phyloP scores from a whole-genome alignment of 2,113 vertebrate genomes.

The Syngnathoides biaculeatus region DNA sequence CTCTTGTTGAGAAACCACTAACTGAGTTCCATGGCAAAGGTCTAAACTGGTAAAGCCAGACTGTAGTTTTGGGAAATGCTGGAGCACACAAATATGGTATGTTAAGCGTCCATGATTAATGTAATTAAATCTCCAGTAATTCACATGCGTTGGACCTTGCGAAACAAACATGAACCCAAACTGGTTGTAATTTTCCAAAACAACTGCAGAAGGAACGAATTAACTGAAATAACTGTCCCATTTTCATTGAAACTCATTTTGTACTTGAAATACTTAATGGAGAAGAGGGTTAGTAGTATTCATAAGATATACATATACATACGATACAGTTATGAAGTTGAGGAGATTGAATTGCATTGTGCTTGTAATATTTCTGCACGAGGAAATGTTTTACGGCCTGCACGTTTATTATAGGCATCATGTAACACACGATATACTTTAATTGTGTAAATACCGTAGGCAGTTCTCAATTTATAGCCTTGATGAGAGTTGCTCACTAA shows the following conservation, averaged over 20 bases:
- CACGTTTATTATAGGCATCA: too few species aligned
- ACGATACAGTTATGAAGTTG: too few species aligned
- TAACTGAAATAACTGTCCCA: background rate
- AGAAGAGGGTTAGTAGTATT: background rate
- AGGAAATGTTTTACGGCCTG: too few species aligned
- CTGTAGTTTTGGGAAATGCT: conserved; percentile 8
- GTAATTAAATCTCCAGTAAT: background rate
- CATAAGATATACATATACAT: too few species aligned
- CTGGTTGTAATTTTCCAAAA: conserved; percentile 32
- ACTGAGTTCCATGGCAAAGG: background rate
- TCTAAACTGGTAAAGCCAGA: conserved; percentile 1
- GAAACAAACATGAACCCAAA: conserved; percentile 46
- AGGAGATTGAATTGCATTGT: too few species aligned
- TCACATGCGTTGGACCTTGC: background rate
- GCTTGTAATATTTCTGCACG: too few species aligned
- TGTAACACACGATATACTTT: too few species aligned
- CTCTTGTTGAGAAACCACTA: background rate
- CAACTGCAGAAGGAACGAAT: background rate
- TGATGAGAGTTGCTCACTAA: too few species aligned
- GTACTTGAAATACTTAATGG: background rate
- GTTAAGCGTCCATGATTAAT: background rate
- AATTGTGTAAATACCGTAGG: too few species aligned
- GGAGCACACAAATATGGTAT: background rate
- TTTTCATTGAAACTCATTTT: background rate
- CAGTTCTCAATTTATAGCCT: too few species aligned